A percentile compares a stretch with the other conserved stretches of the same genome.
phyloP scores from a whole-genome alignment of 2,888 invertebrate species.

The Tethea ocularis region DNA sequence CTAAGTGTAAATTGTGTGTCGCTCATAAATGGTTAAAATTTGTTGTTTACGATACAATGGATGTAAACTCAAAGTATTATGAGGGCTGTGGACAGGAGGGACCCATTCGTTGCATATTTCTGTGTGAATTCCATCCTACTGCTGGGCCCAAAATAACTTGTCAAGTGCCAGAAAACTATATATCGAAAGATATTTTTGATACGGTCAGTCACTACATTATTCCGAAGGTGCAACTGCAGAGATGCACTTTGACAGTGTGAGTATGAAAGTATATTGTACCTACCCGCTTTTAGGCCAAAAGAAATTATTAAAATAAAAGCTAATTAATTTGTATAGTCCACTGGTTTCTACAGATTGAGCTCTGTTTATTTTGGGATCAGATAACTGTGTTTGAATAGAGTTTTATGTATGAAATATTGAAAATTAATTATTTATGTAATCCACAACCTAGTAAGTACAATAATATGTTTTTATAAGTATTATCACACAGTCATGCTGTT shows the following conservation, averaged over 20 bases:
- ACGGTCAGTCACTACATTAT: slow-evolving; percentile 92
- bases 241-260: slow-evolving; percentile 91
- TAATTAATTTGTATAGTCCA: too few relatives aligned
- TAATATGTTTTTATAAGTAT: too few relatives aligned
- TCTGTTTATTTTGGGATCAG: too few relatives aligned
- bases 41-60: slow-evolving; percentile 52
- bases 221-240: slow-evolving; percentile 91
- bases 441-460: too few relatives aligned
- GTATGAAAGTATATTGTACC: too few relatives aligned
- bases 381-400: too few relatives aligned
- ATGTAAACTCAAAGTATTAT: slow-evolving; percentile 75
- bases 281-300: slow-evolving; percentile 9
- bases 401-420: too few relatives aligned
- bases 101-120: slow-evolving; percentile 90
- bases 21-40: slow-evolving; percentile 25
- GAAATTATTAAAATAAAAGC: too few relatives aligned
- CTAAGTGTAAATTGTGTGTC: slow-evolving; percentile 31
- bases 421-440: too few relatives aligned
- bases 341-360: too few relatives aligned
- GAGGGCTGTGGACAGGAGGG: slow-evolving; percentile 87
- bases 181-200: slow-evolving; percentile 92
- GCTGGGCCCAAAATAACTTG: slow-evolving; percentile 91
- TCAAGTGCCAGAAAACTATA: slow-evolving; percentile 91
- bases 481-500: too few relatives aligned
- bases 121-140: slow-evolving; percentile 90